phyloP scores from a whole-genome alignment of 2,888 invertebrate species.

The Polietes domitor region DNA sequence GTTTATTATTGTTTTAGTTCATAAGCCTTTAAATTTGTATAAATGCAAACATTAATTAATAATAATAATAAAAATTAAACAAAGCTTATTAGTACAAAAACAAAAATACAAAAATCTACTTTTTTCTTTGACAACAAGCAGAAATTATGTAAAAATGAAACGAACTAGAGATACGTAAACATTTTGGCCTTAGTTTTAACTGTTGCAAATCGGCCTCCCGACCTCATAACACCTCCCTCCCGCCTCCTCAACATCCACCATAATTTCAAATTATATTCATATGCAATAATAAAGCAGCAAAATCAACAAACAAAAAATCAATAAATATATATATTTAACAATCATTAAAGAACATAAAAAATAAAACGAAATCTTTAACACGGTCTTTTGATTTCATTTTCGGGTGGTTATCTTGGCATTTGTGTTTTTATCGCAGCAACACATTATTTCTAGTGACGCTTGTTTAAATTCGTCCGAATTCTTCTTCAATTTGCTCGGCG shows the following conservation, averaged over 20 bases:
- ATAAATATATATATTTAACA: constrained; percentile 65
- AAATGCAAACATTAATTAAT: constrained; percentile 17
- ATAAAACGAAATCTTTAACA: constrained; percentile 45
- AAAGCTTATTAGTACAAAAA: constrained; percentile 66
- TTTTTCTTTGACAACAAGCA: constrained; percentile 4
- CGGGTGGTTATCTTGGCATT: constrained; percentile 9
- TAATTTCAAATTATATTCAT: constrained; percentile 59
- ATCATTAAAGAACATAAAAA: constrained; percentile 59
- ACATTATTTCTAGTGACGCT: constrained; percentile 70
- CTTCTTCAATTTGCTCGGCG: background rate
- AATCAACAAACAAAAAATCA: constrained; percentile 46
- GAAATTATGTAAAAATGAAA: constrained; percentile 14
- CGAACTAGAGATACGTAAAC: constrained; percentile 61
- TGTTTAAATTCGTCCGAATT: constrained; percentile 49
- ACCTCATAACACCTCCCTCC: background rate
- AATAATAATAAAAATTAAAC: constrained; percentile 34
- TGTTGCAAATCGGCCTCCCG: constrained; percentile 21
- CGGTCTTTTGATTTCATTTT: constrained; percentile 30
- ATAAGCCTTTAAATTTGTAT: constrained; percentile 14
- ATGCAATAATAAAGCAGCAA: constrained; percentile 67
- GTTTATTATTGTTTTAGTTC: constrained; percentile 43
- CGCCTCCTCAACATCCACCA: background rate
- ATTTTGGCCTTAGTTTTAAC: constrained; percentile 66
- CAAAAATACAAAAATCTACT: constrained; percentile 21
- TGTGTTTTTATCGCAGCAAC: background rate